Percentiles rank a stretch among this genome's conserved stretches.
These are phyloP conservation scores for Mechanitis mazaeus DNA, from an alignment of 2,888 invertebrate species.

Conservation along the genomic window DNA sequence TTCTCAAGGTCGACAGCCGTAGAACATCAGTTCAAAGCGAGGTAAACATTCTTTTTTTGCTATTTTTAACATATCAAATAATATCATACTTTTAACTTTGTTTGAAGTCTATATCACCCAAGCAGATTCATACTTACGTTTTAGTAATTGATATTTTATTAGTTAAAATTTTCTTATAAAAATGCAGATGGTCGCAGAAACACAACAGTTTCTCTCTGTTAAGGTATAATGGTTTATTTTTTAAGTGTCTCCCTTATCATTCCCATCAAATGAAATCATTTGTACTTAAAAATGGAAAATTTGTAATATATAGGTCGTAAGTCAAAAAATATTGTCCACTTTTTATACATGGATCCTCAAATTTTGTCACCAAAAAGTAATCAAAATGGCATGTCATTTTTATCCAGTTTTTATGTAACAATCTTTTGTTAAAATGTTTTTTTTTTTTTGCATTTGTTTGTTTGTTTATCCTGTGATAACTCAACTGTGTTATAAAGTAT, in stretches of 20 bases:
- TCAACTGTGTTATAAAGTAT: too few species aligned
- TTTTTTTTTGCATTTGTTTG: too few species aligned
- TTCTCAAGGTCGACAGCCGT: conserved; percentile 13
- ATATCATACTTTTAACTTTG: conserved; percentile 2
- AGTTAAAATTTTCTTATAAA: conserved; percentile 32
- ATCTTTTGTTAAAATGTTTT: too few species aligned
- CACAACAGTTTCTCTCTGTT: conserved; percentile 54
- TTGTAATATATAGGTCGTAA: not conserved
- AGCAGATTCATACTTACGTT: not conserved
- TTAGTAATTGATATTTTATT: not conserved
- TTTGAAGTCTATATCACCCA: not conserved
- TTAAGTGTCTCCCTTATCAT: conserved; percentile 14
- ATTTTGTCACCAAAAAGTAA: not conserved
- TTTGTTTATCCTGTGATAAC: too few species aligned
- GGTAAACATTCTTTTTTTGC: not conserved
- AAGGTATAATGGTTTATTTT: conserved; percentile 50
- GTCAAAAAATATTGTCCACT: too few species aligned
- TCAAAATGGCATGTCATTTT: not conserved
- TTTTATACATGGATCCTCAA: too few species aligned
- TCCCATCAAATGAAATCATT: not conserved
- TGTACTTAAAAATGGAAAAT: not conserved
- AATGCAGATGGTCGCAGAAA: conserved; percentile 54
- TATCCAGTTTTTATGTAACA: too few species aligned
- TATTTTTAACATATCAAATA: not conserved
- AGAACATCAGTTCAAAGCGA: conserved; percentile 16